Base-by-base conservation (phyloP, 2,797 vertebrate species). In the Intellagama lesueurii region DNA sequence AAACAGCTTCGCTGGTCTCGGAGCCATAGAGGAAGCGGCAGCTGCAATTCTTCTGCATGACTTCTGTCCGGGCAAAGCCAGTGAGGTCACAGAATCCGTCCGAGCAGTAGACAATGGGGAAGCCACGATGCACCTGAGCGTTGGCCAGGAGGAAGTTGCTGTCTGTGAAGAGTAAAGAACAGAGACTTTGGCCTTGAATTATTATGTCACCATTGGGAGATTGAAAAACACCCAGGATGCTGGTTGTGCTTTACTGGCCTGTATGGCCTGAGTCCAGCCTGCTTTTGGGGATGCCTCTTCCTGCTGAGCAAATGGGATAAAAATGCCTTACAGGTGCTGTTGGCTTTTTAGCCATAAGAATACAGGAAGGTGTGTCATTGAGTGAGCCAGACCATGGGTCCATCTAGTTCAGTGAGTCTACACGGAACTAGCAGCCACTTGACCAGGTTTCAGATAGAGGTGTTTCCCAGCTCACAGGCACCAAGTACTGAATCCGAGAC, bases 101-200 rank as follows among this genome's bases (percentile, higher is more conserved):
- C 0, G 99, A 99, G 96, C 98, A 99, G 97, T 99, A 99, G 60
- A 99, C 98, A 0, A 99, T 98, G 89, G 98, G 98, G 96, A 98
- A 98, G 72, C 98, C 98, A 0, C 97, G 96, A 66, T 96, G 97
- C 81, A 98, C 98, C 96, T 98, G 98, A 0, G 98, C 98, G 0
- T 99, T 99, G 80, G 98, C 99, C 96, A 99, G 97, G 64, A 99
- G 97, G 95, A 99, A 99, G 97, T 99, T 99, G 96, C 99, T 99
- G 96, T 99, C 99, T 99, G 97, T 56, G 35, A 92, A 94, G 93
- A 95, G 49, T 17, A 40, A 26, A 85, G 92, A 0, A 4, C 5
- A 7, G 87, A 69, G 1, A 1, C 6, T 56, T 35, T 26, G 7
- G 12, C n/a, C 70, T 44, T 86, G 72, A 49, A 56, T 76, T 32